Conservation (phyloP, 2,797 vertebrate species). For the Lycodopsis pacificus region DNA sequence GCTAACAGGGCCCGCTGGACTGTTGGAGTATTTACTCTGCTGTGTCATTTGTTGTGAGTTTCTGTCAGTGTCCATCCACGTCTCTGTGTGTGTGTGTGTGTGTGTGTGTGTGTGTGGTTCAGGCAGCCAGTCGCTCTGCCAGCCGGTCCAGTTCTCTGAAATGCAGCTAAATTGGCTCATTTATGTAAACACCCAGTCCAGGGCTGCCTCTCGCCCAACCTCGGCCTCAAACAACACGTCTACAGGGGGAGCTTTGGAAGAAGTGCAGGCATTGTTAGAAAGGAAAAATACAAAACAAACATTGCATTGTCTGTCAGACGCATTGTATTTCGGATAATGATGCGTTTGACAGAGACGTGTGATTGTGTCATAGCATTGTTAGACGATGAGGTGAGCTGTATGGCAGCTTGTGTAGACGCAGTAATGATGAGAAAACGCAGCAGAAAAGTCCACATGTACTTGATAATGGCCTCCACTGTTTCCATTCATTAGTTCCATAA, state of each 20-base stretch:
- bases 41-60: slow-evolving; percentile 46
- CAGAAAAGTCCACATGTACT: slow-evolving; percentile 2
- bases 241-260: slow-evolving; percentile 55
- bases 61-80: slow-evolving; percentile 41
- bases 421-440: slow-evolving; percentile 49
- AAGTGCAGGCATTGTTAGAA: slow-evolving; percentile 64
- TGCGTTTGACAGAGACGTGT: slow-evolving; percentile 61
- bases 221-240: slow-evolving; percentile 60
- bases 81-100: slow-evolving; percentile 4
- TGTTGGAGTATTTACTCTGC: slow-evolving; percentile 38
- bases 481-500: neutral
- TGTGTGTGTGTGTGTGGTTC: slow-evolving; percentile 38
- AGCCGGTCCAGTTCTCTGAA: slow-evolving; percentile 63
- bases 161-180: slow-evolving; percentile 77
- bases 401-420: neutral
- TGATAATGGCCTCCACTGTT: slow-evolving; percentile 21
- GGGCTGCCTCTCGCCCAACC: slow-evolving; percentile 54
- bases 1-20: slow-evolving; percentile 55
- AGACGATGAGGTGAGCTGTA: slow-evolving; percentile 30
- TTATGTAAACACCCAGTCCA: slow-evolving; percentile 67
- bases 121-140: slow-evolving; percentile 49
- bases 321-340: slow-evolving; percentile 69
- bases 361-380: slow-evolving; percentile 38
- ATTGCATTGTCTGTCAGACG: slow-evolving; percentile 62
- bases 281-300: slow-evolving; percentile 38